Evolutionary conservation across 2,888 invertebrate species (phyloP).

Genomic region (Dorcus parallelipipedus): DNA sequence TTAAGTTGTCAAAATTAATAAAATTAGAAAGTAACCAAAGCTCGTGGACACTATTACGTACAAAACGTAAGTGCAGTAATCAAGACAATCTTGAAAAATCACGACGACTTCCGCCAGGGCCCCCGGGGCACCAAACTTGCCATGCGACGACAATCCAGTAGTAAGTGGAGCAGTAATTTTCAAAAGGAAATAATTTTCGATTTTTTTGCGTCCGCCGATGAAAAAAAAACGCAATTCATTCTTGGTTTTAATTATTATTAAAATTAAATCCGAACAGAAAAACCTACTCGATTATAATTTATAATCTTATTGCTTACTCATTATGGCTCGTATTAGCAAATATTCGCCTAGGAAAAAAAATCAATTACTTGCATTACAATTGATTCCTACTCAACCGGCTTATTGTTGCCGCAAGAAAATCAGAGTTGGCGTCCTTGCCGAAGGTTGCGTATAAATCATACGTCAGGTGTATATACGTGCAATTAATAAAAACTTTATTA

Average conservation of each 20-base stretch:
- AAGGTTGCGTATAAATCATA: conserved; percentile 22
- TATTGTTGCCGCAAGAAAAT: conserved; percentile 6
- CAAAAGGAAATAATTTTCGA: too few relatives aligned
- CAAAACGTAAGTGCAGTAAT: too few relatives aligned
- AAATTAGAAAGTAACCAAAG: too few relatives aligned
- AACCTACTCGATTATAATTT: not conserved
- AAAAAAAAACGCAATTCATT: not conserved
- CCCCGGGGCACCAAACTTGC: too few relatives aligned
- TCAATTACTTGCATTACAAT: conserved; percentile 13
- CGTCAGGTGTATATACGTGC: conserved; percentile 15
- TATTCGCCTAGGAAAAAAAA: conserved; percentile 1
- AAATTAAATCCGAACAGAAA: not conserved
- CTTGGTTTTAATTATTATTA: not conserved
- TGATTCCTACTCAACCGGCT: not conserved
- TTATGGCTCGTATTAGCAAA: not conserved
- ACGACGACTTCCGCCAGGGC: too few relatives aligned
- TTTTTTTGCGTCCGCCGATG: too few relatives aligned
- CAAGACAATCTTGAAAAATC: too few relatives aligned
- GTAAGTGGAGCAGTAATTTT: too few relatives aligned
- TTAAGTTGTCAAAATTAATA: too few relatives aligned
- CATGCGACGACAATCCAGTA: too few relatives aligned
- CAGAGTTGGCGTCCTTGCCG: conserved; percentile 20
- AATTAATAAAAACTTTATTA: not conserved
- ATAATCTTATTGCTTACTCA: not conserved
- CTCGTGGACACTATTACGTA: too few relatives aligned